Evolutionary conservation across 1,140 invertebrate species (phyloP).

Genomic region (Scylla paramamosain): DNA sequence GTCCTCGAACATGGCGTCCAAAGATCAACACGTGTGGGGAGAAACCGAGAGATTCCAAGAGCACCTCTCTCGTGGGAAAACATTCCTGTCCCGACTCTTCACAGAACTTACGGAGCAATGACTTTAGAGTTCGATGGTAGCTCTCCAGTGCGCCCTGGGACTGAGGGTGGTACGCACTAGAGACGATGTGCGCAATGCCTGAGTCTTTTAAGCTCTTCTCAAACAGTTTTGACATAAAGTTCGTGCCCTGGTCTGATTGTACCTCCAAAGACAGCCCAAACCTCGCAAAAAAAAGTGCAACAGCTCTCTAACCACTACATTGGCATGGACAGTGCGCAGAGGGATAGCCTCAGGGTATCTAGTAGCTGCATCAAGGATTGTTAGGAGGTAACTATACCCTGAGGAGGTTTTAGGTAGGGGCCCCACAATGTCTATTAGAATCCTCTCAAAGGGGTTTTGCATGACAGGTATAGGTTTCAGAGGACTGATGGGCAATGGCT

Average conservation of each 20-base stretch:
- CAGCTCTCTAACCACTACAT: background rate
- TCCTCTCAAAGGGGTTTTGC: conserved; percentile 29
- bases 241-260: conserved; percentile 43
- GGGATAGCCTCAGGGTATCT: conserved; percentile 42
- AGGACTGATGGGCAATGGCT: background rate
- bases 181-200: background rate
- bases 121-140: conserved; percentile 33
- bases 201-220: background rate
- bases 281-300: background rate
- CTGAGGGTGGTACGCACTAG: conserved; percentile 39
- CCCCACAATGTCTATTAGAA: conserved; percentile 18
- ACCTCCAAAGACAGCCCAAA: conserved; percentile 35
- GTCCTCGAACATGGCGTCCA: conserved; percentile 3
- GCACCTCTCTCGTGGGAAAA: background rate
- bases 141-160: background rate
- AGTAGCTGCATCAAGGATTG: background rate
- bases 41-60: background rate
- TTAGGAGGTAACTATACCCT: conserved; percentile 23
- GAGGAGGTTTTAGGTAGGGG: background rate
- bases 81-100: background rate
- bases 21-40: background rate
- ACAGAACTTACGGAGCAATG: conserved; percentile 25
- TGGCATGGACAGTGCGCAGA: background rate
- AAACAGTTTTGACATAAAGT: conserved; percentile 31
- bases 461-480: conserved; percentile 9